These are phyloP conservation scores for Junco hyemalis DNA, from an alignment of 2,113 vertebrate genomes.

Conservation along the genomic window DNA sequence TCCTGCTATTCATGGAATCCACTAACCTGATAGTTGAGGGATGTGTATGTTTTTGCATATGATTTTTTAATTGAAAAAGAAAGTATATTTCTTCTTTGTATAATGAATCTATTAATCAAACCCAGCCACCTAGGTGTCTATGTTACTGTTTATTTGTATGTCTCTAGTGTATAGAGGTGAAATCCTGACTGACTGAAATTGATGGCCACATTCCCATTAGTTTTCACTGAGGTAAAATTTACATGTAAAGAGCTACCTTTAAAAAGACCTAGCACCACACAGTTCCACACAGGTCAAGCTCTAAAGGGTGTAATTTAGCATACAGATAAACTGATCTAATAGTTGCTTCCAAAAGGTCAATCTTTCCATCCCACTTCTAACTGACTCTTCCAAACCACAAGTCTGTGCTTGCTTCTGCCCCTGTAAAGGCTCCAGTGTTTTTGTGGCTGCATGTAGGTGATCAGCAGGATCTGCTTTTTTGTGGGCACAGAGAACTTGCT, in stretches of 20 bases:
- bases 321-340: background rate
- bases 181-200: background rate
- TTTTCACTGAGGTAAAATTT: background rate
- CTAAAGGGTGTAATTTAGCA: background rate
- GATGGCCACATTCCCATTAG: background rate
- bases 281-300: background rate
- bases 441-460: background rate
- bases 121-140: background rate
- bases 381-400: background rate
- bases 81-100: background rate
- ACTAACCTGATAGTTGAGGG: background rate
- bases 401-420: background rate
- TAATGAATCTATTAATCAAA: background rate
- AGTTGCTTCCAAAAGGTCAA: background rate
- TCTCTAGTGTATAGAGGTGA: background rate
- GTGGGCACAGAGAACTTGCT: background rate
- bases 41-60: background rate
- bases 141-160: background rate
- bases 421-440: background rate
- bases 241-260: background rate
- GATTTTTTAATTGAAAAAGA: background rate
- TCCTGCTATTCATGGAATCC: background rate
- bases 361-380: background rate
- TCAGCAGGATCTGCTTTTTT: background rate
- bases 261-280: background rate